phyloP scores from a whole-genome alignment of 2,797 vertebrate species.

The Helostoma temminkii region DNA sequence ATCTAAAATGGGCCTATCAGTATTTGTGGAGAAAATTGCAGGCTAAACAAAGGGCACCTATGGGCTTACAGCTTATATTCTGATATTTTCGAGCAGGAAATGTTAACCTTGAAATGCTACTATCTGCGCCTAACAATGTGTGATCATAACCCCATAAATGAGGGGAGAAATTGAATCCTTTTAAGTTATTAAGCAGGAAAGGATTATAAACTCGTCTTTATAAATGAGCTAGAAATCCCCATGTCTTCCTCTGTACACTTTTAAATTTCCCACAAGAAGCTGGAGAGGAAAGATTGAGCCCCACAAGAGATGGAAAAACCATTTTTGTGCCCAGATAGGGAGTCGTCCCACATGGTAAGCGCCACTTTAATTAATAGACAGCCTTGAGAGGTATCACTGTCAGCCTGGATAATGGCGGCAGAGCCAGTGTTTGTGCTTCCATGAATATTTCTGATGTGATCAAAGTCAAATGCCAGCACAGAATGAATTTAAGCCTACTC shows the following conservation, averaged over 20 bases:
- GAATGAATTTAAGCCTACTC: conserved; percentile 79
- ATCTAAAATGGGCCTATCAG: conserved; percentile 71
- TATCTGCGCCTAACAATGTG: conserved; percentile 80
- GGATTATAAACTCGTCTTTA: conserved; percentile 87
- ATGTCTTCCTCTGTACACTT: conserved; percentile 85
- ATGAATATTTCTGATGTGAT: conserved; percentile 94
- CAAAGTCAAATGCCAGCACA: conserved; percentile 87
- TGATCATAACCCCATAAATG: conserved; percentile 82
- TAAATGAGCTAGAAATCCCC: conserved; percentile 86
- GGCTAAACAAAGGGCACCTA: conserved; percentile 76
- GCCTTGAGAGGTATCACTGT: conserved; percentile 86
- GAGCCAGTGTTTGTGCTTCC: conserved; percentile 89
- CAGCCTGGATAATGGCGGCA: conserved; percentile 85
- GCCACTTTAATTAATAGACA: conserved; percentile 92
- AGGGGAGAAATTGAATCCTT: conserved; percentile 84
- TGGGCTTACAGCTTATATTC: conserved; percentile 74
- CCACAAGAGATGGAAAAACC: conserved; percentile 82
- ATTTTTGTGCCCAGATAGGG: conserved; percentile 82
- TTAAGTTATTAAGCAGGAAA: conserved; percentile 87
- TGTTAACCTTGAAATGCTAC: conserved; percentile 82
- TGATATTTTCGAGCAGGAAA: conserved; percentile 75
- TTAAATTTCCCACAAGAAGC: conserved; percentile 85
- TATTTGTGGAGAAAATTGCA: conserved; percentile 48
- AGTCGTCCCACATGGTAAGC: conserved; percentile 86
- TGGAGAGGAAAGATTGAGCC: conserved; percentile 82